phyloP scores from a whole-genome alignment of 2,113 vertebrate species.

The Pelmatolapia mariae region DNA sequence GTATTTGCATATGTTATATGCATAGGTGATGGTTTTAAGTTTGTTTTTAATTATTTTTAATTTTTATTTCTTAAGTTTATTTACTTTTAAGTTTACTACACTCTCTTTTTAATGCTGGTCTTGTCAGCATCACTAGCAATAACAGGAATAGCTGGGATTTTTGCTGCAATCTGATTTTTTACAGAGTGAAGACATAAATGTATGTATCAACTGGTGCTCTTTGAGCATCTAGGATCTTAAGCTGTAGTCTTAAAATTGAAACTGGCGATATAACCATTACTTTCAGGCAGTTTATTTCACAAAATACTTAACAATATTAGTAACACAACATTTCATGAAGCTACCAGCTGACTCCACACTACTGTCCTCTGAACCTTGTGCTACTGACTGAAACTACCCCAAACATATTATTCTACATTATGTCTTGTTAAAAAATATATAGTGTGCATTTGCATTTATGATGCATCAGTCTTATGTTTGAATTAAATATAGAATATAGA shows the following conservation, averaged over 20 bases:
- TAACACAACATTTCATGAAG: background rate
- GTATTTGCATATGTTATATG: background rate
- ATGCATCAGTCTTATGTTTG: background rate
- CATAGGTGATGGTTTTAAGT: background rate
- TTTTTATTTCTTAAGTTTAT: background rate
- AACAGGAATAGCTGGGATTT: background rate
- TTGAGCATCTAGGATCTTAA: background rate
- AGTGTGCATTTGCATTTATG: background rate
- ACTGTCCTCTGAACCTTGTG: background rate
- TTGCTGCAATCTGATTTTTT: background rate
- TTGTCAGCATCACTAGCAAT: background rate
- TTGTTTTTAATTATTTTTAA: background rate
- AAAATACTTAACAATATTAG: background rate
- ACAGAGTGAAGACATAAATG: background rate
- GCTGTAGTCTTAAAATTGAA: background rate
- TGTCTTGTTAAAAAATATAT: background rate
- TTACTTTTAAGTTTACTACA: background rate
- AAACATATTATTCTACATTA: background rate
- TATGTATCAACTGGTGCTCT: background rate
- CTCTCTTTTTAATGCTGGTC: background rate
- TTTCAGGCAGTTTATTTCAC: background rate
- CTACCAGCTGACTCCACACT: background rate
- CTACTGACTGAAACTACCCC: background rate
- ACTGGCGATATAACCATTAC: background rate
- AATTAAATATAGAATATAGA: background rate